Evolutionary conservation across 2,113 vertebrate species (phyloP).

Genomic region (Gobius niger): DNA sequence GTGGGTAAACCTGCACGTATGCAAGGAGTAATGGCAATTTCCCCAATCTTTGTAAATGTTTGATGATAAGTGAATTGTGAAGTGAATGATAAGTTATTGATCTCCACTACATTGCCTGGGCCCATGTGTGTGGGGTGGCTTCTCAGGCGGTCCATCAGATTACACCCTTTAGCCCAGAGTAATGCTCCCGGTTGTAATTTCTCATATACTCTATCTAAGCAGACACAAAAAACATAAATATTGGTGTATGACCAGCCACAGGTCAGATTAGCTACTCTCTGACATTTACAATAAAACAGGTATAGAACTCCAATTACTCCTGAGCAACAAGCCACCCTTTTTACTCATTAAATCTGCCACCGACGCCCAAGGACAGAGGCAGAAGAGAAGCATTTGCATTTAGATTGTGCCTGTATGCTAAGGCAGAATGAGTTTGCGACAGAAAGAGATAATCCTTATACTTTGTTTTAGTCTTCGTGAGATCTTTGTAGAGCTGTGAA

Average conservation of each 20-base stretch:
- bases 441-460: constrained; percentile 35
- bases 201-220: too few species aligned
- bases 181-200: too few species aligned
- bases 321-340: constrained; percentile 36
- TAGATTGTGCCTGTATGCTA: constrained; percentile 60
- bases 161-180: too few species aligned
- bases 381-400: constrained; percentile 66
- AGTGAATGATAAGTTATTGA: too few species aligned
- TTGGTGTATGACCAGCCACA: background rate
- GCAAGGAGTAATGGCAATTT: too few species aligned
- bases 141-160: too few species aligned
- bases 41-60: too few species aligned
- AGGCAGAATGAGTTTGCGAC: constrained; percentile 31
- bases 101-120: too few species aligned
- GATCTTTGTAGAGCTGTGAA: constrained; percentile 5
- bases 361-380: constrained; percentile 46
- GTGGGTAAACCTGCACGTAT: too few species aligned
- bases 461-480: constrained; percentile 23
- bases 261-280: background rate
- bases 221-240: background rate
- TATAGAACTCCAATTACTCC: constrained; percentile 24
- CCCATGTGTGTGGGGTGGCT: too few species aligned
- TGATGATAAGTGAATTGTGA: too few species aligned
- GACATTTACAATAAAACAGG: constrained; percentile 17
- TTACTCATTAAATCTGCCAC: constrained; percentile 54